A percentile compares a stretch with the other conserved stretches of the same genome.
These are phyloP conservation scores for Microcebus griseorufus DNA, from an alignment of 2,113 vertebrate genomes.

Conservation along the genomic window DNA sequence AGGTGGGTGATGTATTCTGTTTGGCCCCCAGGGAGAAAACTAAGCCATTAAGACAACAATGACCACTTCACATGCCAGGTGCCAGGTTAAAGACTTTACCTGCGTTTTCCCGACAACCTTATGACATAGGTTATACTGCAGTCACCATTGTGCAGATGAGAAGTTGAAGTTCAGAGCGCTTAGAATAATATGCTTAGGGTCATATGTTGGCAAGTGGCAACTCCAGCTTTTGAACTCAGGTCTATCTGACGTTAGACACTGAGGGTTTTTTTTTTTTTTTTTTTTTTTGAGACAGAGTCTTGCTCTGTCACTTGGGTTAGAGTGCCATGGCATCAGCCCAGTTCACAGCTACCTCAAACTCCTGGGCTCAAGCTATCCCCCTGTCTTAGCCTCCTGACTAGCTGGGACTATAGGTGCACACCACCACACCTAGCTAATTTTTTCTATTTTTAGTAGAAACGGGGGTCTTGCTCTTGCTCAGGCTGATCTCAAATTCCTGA, in stretches of 20 bases:
- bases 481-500: too few species aligned
- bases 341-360: too few species aligned
- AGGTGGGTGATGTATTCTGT: neutral
- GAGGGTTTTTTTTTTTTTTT: too few species aligned
- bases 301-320: neutral
- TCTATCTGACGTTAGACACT: neutral
- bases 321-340: neutral
- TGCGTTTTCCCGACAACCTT: neutral
- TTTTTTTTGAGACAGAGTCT: neutral
- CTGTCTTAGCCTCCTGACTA: too few species aligned
- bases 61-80: neutral
- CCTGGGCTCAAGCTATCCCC: too few species aligned
- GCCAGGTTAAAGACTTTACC: neutral
- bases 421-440: too few species aligned
- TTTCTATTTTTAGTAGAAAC: too few species aligned
- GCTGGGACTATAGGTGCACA: too few species aligned
- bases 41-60: neutral
- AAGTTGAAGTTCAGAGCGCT: neutral
- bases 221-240: neutral
- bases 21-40: slow-evolving; percentile 1
- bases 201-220: neutral
- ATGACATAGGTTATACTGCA: neutral
- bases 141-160: neutral
- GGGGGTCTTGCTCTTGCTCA: too few species aligned
- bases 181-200: neutral